phyloP scores from a whole-genome alignment of 2,797 vertebrate species.

The Phoxinus dragarum region DNA sequence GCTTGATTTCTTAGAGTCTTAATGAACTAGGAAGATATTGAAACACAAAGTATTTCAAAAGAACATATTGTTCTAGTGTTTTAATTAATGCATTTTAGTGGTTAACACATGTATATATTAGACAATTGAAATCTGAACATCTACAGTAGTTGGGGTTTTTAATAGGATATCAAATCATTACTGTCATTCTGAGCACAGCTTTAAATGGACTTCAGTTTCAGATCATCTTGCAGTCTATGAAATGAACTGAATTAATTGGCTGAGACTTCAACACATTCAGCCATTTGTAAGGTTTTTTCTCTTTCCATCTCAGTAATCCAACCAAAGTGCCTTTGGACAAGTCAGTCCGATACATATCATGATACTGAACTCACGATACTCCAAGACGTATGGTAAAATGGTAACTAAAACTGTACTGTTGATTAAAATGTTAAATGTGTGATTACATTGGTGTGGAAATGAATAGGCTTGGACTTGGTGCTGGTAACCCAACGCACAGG shows the following conservation, averaged over 20 bases:
- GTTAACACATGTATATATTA: neutral
- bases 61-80: neutral
- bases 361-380: too few species aligned
- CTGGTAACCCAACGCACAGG: too few species aligned
- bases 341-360: neutral
- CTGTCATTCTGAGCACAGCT: neutral
- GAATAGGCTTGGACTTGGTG: too few species aligned
- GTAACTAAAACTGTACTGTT: too few species aligned
- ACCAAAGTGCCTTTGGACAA: neutral
- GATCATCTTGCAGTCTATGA: conserved; percentile 59
- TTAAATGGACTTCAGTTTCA: neutral
- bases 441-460: too few species aligned
- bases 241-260: conserved; percentile 66
- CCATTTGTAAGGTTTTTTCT: conserved; percentile 49
- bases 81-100: neutral
- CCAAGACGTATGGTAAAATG: too few species aligned
- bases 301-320: neutral
- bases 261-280: conserved; percentile 60
- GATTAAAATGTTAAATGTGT: too few species aligned
- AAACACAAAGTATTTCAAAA: neutral
- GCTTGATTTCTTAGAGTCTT: too few species aligned
- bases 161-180: neutral
- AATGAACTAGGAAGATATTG: neutral
- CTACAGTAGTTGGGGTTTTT: neutral
- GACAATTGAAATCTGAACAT: neutral